Percentiles rank a stretch among this genome's conserved stretches.
phyloP scores from a whole-genome alignment of 1,140 invertebrate species.

The Dinothrombium tinctorium region DNA sequence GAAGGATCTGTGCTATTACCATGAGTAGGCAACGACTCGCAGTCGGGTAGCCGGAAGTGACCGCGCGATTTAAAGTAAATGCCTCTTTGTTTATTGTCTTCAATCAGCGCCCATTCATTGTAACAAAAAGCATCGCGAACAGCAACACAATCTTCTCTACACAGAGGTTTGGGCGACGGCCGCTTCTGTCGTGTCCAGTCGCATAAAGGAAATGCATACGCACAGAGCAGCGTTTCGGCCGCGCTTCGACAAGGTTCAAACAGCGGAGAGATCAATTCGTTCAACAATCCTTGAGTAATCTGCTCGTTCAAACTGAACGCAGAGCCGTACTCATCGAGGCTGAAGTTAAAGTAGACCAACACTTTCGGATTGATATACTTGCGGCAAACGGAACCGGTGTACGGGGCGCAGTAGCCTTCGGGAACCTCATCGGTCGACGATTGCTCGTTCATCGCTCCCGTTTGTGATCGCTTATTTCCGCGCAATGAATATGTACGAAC shows the following conservation, averaged over 20 bases:
- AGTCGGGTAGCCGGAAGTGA: constrained; percentile 65
- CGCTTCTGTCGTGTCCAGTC: constrained; percentile 27
- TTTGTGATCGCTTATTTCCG: constrained; percentile 6
- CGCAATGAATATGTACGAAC: too few species aligned
- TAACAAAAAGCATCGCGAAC: constrained; percentile 71
- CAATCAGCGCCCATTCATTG: constrained; percentile 67
- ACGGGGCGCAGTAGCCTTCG: constrained; percentile 51
- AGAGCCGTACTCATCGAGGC: constrained; percentile 22
- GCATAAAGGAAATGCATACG: constrained; percentile 75
- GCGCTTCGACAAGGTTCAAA: constrained; percentile 54
- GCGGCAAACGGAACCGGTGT: constrained; percentile 66
- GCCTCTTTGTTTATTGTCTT: constrained; percentile 55
- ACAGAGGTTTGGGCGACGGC: constrained; percentile 25
- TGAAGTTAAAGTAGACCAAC: constrained; percentile 52
- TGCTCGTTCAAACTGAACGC: constrained; percentile 57
- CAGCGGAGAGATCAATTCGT: constrained; percentile 50
- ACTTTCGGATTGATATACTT: constrained; percentile 41
- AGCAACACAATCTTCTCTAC: constrained; percentile 76
- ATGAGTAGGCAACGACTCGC: constrained; percentile 48
- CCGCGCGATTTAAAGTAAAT: constrained; percentile 52
- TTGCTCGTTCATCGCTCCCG: constrained; percentile 15
- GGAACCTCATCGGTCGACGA: not conserved
- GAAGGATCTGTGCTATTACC: constrained; percentile 20
- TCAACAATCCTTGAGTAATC: constrained; percentile 52
- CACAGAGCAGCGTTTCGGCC: constrained; percentile 64